phyloP scores from a whole-genome alignment of 2,113 vertebrate genomes.

The Salvelinus fontinalis region DNA sequence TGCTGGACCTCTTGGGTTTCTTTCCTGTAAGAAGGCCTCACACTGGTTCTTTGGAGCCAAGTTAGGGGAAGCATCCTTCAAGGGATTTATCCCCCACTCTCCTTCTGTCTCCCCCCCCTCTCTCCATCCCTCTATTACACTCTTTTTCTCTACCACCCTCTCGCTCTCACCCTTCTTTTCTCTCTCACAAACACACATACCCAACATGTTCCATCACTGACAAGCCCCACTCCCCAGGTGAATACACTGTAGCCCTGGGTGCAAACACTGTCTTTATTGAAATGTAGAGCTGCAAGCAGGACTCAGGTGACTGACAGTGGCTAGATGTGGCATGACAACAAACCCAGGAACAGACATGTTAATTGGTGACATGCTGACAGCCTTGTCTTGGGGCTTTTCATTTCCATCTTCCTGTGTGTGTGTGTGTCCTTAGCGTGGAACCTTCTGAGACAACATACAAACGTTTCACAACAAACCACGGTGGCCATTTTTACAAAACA shows the following conservation, averaged over 20 bases:
- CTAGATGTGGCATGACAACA: too few relatives aligned
- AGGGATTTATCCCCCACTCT: background rate
- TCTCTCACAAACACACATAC: background rate
- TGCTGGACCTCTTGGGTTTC: too few relatives aligned
- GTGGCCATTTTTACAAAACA: background rate
- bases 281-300: background rate
- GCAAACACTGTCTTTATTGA: constrained; percentile 2
- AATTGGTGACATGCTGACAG: background rate
- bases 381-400: background rate
- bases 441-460: background rate
- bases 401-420: background rate
- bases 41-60: too few relatives aligned
- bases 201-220: background rate
- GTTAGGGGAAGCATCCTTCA: too few relatives aligned
- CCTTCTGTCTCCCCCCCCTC: background rate
- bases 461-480: background rate
- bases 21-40: too few relatives aligned
- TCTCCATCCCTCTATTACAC: background rate
- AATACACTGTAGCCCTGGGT: background rate
- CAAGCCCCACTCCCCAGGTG: background rate
- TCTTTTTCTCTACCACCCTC: too few relatives aligned
- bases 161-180: too few relatives aligned
- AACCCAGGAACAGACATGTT: too few relatives aligned
- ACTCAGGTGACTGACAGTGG: background rate
- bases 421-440: background rate